Percentiles rank a stretch among this genome's conserved stretches.
Conservation (phyloP, 1,140 invertebrate species). For the Yoshiicerus persimilis region DNA sequence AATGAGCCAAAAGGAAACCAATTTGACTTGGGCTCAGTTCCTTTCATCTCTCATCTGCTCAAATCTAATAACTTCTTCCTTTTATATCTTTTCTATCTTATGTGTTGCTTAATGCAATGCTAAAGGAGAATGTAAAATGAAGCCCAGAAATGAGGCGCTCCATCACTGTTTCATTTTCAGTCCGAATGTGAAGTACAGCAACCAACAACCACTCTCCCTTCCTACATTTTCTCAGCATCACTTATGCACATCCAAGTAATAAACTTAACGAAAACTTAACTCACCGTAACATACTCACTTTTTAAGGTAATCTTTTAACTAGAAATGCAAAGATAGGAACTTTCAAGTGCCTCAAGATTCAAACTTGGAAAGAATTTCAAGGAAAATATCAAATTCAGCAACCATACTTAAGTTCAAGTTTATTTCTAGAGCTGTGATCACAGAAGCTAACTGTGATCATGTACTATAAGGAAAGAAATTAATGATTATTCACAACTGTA, state of each 20-base stretch:
- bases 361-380: not conserved
- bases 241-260: not conserved
- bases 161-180: not conserved
- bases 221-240: not conserved
- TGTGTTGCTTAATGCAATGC: not conserved
- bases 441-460: no score
- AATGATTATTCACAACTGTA: no score
- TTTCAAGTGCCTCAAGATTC: not conserved
- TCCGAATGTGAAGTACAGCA: not conserved
- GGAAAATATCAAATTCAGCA: not conserved
- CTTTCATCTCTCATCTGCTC: slow-evolving; percentile 20
- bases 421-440: no score
- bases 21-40: slow-evolving; percentile 21
- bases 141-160: not conserved
- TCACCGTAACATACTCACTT: not conserved
- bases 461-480: no score
- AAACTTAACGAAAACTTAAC: not conserved
- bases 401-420: no score
- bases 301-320: not conserved
- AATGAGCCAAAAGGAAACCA: slow-evolving; percentile 28
- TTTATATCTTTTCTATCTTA: not conserved
- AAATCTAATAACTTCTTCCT: slow-evolving; percentile 10
- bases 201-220: not conserved
- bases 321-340: not conserved
- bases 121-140: not conserved